phyloP scores from a whole-genome alignment of 2,113 vertebrate species.

The rat (Rattus norvegicus) region DNA sequence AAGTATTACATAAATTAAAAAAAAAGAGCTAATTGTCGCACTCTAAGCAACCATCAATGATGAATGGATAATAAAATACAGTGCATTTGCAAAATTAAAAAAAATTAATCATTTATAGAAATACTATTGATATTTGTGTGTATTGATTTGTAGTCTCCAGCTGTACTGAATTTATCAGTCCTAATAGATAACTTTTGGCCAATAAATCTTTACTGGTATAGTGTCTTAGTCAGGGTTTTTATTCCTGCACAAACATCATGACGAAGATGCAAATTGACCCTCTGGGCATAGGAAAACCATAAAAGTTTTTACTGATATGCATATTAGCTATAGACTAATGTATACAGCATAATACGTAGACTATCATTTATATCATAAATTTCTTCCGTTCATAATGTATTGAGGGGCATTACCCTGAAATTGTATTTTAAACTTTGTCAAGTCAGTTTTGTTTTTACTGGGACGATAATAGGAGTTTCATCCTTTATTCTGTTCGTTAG shows the following conservation, averaged over 20 bases:
- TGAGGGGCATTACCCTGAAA: background rate
- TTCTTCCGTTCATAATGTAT: background rate
- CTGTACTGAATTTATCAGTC: background rate
- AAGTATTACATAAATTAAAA: too few species aligned
- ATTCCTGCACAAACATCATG: too few species aligned
- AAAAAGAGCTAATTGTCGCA: too few species aligned
- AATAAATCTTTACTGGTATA: background rate
- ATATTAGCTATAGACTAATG: background rate
- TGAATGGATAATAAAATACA: background rate
- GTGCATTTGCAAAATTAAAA: background rate
- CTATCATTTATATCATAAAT: background rate
- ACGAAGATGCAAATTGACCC: background rate
- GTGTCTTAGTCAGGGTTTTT: too few species aligned
- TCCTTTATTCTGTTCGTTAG: background rate
- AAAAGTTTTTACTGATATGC: background rate
- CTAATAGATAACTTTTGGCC: background rate
- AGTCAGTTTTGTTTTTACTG: background rate
- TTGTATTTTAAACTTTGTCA: background rate
- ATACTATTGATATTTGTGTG: background rate
- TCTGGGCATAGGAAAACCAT: background rate
- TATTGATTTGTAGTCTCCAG: background rate
- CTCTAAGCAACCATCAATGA: background rate
- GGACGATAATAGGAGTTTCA: background rate
- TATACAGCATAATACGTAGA: background rate
- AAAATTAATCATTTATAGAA: too few species aligned